Evolutionary conservation across 2,888 invertebrate genomes (phyloP), one percentile per base, ranked within the genome.

Genomic region (Tenthredo notha): DNA sequence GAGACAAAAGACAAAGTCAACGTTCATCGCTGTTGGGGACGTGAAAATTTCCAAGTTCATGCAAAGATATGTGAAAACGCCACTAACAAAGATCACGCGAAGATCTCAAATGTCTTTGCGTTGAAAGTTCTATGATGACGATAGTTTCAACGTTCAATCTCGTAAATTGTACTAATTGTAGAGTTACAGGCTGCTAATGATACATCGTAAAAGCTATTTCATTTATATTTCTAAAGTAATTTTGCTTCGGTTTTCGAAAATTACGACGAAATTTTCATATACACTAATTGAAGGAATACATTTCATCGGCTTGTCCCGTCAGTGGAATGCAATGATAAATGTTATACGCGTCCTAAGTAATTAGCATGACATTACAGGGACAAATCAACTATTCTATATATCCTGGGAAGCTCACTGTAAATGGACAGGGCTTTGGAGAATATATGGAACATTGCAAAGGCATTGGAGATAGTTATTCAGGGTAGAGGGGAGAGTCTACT

Each of bases 271-370:
- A 74, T 74, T 15, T 70, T 9, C 6, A 18, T 37, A 18, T 70
- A 37, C 21, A 74, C 21, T 74, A 47, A n/a, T 78, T 18, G 29
- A 40, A 40, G 67, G 67, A 85, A 40, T 77, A 50, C 25, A 15
- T 25, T 84, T 65, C 58, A 10, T 58, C 37, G 43, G 58, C 78
- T 78, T 78, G 78, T 58, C 65, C 84, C 77, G 65, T 84, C 21
- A 47, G 78, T 47, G 77, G 75, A 78, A 84, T 78, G 50, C n/a
- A 10, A 37, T 15, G 50, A 61, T 47, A 33, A 78, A 33, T 78
- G 37, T 50, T 72, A 74, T 15, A 82, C 40, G 47, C 6, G 54
- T 78, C 1, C 12, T 61, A 18, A 33, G 33, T 21, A 21, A 82
- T 82, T 61, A 29, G 61, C 43, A 50, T 21, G 43, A 54, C 40